Base-by-base conservation (phyloP, 2,888 invertebrate species). In the Heliconius ethilla region DNA sequence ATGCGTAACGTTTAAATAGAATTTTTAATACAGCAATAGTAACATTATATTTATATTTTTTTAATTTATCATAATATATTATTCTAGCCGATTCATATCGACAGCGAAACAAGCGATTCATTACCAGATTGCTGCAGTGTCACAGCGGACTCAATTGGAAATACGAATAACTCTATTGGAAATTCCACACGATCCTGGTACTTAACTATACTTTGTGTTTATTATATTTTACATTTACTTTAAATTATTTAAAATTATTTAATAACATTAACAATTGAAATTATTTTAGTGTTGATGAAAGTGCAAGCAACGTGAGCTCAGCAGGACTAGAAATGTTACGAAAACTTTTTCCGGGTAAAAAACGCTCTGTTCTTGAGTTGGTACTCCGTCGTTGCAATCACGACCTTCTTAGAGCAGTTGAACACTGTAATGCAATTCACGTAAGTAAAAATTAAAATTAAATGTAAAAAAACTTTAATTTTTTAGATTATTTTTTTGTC, bases 331-430 rank as follows among this genome's bases (percentile, higher is more conserved):
- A 99, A 84, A 98, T 99, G 95, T 93, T 99, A 66, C 96, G 97
- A 18, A 96, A 98, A 83, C 93, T 99, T 59, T 99, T 99, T 88
- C 99, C 99, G 0, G 97, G 97, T 85, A 97, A 98, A 85, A 98
- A 98, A 88, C 95, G 97, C 2, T 96, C 98, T 0, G 98, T 99
- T 1, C 92, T 99, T 75, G 98, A 99, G 88, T 92, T 99, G 83
- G 98, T 99, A n/a, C 93, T 99, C 69, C 97, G 98, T 82, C 96
- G 98, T 59, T 99, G 99, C 89, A 98, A 98, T 87, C 97, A 98
- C 83, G 99, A 99, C 88, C 92, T 99, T 72, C 95, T 98, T 22
- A 97, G 97, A 84, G 97, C 98, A 11, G 98, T 98, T 76, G 98
- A 98, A 87, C 98, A 98, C 86, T 98, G 98, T 86, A 96, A 96